Evolutionary conservation across 2,113 vertebrate species (phyloP).

Genomic region (Solea solea): DNA sequence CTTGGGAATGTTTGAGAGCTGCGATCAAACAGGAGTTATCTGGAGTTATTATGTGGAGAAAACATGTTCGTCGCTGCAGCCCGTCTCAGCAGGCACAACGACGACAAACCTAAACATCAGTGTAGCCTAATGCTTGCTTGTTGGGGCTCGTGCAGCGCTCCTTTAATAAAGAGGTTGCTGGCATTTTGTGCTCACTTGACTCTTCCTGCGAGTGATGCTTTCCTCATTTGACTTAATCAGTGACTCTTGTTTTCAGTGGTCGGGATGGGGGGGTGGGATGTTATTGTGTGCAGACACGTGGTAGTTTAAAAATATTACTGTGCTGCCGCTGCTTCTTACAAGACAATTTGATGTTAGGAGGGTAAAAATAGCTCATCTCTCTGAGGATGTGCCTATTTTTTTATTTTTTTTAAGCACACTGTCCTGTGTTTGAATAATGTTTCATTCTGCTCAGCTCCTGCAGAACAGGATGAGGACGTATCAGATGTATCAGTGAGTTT

Average conservation of each 20-base stretch:
- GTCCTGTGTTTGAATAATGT: slow-evolving; percentile 15
- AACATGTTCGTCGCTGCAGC: not conserved
- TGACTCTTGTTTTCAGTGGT: not conserved
- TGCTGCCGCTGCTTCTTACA: slow-evolving; percentile 39
- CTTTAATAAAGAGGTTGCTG: slow-evolving; percentile 17
- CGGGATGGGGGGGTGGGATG: not conserved
- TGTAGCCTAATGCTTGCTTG: slow-evolving; percentile 29
- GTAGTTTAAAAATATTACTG: slow-evolving; percentile 57
- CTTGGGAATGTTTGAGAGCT: slow-evolving; percentile 40
- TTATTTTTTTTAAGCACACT: slow-evolving; percentile 4
- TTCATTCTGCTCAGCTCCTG: slow-evolving; percentile 1
- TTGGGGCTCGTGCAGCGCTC: slow-evolving; percentile 29
- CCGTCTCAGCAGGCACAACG: slow-evolving; percentile 10
- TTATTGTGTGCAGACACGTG: not conserved
- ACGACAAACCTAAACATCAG: slow-evolving; percentile 28
- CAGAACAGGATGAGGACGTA: slow-evolving; percentile 7
- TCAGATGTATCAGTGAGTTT: not conserved
- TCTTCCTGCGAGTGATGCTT: slow-evolving; percentile 29
- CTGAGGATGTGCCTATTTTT: not conserved
- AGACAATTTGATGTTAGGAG: slow-evolving; percentile 19
- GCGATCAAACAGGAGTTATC: not conserved
- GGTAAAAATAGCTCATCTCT: slow-evolving; percentile 52
- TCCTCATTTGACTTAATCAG: slow-evolving; percentile 26
- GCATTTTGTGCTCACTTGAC: slow-evolving; percentile 40
- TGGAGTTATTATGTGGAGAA: not conserved